Evolutionary conservation across 2,797 vertebrate species (phyloP).

Genomic region (Carapus acus): DNA sequence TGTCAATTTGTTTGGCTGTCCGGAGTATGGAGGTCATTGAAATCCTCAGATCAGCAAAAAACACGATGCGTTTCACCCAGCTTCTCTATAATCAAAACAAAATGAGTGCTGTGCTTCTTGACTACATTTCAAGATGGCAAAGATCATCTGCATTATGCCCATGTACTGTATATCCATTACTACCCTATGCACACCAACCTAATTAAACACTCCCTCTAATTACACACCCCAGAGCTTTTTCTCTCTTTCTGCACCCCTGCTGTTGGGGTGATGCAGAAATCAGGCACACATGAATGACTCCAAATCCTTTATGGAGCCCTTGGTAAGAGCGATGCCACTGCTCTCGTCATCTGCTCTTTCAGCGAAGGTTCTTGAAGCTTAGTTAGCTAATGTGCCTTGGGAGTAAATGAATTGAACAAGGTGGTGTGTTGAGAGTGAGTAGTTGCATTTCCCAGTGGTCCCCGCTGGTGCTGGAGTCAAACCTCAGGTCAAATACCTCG

Average conservation of each 20-base stretch:
- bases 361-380: conserved; percentile 44
- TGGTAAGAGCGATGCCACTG: conserved; percentile 43
- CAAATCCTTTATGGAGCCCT: conserved; percentile 41
- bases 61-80: not conserved
- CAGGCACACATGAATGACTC: conserved; percentile 39
- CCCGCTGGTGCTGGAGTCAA: conserved; percentile 14
- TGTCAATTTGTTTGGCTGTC: conserved; percentile 4
- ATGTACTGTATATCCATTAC: conserved; percentile 41
- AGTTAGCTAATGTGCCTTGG: conserved; percentile 49
- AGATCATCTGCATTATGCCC: conserved; percentile 55
- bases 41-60: not conserved
- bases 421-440: conserved; percentile 47
- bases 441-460: conserved; percentile 39
- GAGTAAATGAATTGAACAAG: conserved; percentile 56
- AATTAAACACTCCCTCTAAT: conserved; percentile 62
- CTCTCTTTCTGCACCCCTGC: conserved; percentile 24
- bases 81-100: not conserved
- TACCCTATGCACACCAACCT: conserved; percentile 44
- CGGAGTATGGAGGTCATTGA: not conserved
- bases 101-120: not conserved
- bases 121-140: conserved; percentile 24
- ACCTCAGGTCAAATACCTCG: conserved; percentile 21
- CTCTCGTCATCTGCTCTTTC: conserved; percentile 52
- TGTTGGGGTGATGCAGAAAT: conserved; percentile 17
- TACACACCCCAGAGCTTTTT: conserved; percentile 36